These are phyloP conservation scores for Pseudorasbora parva DNA, from an alignment of 2,113 vertebrate species.

Conservation along the genomic window DNA sequence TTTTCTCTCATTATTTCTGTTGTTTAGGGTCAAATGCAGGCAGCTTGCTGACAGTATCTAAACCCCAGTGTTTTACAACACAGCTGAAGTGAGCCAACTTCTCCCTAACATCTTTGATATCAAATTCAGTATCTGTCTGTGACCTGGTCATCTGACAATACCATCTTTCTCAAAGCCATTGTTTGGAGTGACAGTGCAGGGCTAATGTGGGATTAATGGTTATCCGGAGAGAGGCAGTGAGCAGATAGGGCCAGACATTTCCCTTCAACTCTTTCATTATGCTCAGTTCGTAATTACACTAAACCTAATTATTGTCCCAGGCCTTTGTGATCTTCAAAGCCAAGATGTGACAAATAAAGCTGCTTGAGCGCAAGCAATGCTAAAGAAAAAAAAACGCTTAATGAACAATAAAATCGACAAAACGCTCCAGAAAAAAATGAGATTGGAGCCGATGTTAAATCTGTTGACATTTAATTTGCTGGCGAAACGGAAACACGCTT, in stretches of 20 bases:
- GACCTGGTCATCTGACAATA: conserved; percentile 28
- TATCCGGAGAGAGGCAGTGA: conserved; percentile 59
- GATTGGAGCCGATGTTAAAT: conserved; percentile 66
- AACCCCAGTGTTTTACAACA: neutral
- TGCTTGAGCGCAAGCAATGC: conserved; percentile 63
- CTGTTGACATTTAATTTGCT: conserved; percentile 82
- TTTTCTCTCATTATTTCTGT: neutral
- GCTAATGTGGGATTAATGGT: conserved; percentile 61
- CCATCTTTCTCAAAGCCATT: conserved; percentile 18
- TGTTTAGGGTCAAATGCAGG: neutral
- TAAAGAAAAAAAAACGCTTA: conserved; percentile 63
- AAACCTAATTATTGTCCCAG: conserved; percentile 80
- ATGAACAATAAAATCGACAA: conserved; percentile 81
- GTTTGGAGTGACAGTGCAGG: conserved; percentile 50
- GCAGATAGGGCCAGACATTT: conserved; percentile 71
- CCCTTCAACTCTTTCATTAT: conserved; percentile 77
- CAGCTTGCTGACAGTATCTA: neutral
- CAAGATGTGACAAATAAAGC: conserved; percentile 76
- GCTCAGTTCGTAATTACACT: conserved; percentile 71
- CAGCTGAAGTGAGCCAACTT: neutral
- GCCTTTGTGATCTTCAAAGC: conserved; percentile 81
- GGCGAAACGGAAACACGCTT: conserved; percentile 55
- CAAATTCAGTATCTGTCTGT: neutral
- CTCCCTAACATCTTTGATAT: neutral
- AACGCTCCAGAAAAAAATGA: conserved; percentile 57